Evolutionary conservation across 2,888 invertebrate species (phyloP), one percentile per base, ranked within the genome.

Genomic region (Pegoplata infirma): DNA sequence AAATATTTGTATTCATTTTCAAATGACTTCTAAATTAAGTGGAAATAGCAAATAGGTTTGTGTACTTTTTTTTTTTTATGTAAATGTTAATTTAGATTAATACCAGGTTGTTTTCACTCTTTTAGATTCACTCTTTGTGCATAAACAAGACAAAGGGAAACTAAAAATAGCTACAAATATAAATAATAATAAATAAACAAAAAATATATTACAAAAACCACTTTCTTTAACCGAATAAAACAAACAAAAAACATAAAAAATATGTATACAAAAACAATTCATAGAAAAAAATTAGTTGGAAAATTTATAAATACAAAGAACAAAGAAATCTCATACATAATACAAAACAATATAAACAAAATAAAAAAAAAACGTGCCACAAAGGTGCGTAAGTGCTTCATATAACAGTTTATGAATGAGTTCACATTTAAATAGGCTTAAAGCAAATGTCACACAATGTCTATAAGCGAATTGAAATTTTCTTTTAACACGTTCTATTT

Each of bases 391-490:
- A 19, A 40, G 56, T 40, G 6, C 56, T 58, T 51, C 16, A 5
- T 40, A 14, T 40, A 58, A 8, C n/a, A 58, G 21, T 58, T 58
- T 21, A 58, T 58, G 55, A 32, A 32, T 56, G 55, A 56, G 55
- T 58, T 58, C 36, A 58, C 40, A 58, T 56, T 32, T 32, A 55
- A 56, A 56, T 40, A 36, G 19, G 40, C 21, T 36, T 40, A 14
- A 55, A 46, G 28, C 14, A 63, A 46, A 46, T 44, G 44, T 59
- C 10, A 40, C 10, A 58, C n/a, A 16, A 47, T 17, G 14, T 51
- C 17, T 53, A 40, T 56, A 36, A 55, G 14, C n/a, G 56, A 21
- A 16, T 56, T 72, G n/a, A 47, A 53, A 10, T 53, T 28, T 53
- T 14, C 28, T 5, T 14, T 25, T 25, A 14, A 51, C 25, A 19